phyloP scores from a whole-genome alignment of 2,888 invertebrate species.

The Tridacna gigas region DNA sequence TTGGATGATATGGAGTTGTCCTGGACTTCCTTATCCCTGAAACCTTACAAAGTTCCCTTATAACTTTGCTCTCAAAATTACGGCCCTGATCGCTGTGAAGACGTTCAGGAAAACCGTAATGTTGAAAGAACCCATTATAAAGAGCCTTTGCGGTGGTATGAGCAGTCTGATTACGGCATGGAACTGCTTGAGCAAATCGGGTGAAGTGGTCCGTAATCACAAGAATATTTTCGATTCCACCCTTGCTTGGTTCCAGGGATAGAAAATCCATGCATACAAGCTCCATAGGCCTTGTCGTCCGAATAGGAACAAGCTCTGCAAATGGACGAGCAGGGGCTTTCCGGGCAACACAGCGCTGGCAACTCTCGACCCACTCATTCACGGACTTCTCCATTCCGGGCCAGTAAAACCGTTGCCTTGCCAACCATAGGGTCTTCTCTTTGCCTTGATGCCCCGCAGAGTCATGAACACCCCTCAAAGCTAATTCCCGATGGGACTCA shows the following conservation, averaged over 20 bases:
- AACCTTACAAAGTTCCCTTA: neutral
- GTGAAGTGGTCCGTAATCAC: constrained; percentile 63
- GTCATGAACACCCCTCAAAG: neutral
- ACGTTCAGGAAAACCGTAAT: constrained; percentile 55
- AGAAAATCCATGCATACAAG: constrained; percentile 58
- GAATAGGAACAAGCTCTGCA: constrained; percentile 31
- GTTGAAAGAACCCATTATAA: constrained; percentile 51
- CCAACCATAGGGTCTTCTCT: neutral
- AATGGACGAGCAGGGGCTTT: constrained; percentile 5
- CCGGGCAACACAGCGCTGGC: neutral
- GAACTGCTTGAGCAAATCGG: constrained; percentile 54
- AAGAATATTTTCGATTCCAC: constrained; percentile 61
- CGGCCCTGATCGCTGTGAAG: constrained; percentile 63
- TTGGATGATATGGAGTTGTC: neutral
- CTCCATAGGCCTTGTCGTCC: constrained; percentile 52
- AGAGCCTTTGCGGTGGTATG: constrained; percentile 54
- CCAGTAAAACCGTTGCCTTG: neutral
- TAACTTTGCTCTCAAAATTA: constrained; percentile 59
- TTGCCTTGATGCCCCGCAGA: neutral
- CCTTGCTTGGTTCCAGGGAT: constrained; percentile 47
- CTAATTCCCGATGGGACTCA: neutral
- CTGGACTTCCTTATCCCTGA: neutral
- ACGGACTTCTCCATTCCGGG: neutral
- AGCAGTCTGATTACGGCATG: constrained; percentile 51
- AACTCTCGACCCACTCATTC: neutral